A percentile compares a stretch with the other conserved stretches of the same genome.
Evolutionary conservation across 1,140 invertebrate species (phyloP).

Genomic region (Drosophila nebulosa): DNA sequence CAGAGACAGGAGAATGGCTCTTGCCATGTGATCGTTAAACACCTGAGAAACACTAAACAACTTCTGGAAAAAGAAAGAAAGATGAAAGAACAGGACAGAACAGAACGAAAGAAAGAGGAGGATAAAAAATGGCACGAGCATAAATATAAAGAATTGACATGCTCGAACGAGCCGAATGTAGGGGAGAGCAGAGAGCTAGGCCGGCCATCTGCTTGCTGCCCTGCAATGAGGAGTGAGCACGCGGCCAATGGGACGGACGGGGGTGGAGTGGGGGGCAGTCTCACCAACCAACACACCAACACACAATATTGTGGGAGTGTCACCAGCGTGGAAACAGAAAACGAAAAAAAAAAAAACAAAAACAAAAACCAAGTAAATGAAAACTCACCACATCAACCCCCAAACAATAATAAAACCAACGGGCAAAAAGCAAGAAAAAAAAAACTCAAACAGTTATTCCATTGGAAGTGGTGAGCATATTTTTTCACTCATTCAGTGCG

Average conservation of each 20-base stretch:
- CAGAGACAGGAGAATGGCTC: conserved; percentile 12
- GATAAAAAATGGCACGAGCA: neutral
- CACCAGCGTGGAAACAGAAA: conserved; percentile 22
- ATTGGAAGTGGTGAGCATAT: conserved; percentile 51
- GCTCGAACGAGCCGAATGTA: neutral
- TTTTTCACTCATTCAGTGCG: conserved; percentile 33
- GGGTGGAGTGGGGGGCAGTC: neutral
- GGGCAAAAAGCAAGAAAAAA: conserved; percentile 31
- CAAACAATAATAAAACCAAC: conserved; percentile 1
- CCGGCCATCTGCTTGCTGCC: neutral
- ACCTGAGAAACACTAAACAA: conserved; percentile 9
- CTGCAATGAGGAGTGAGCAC: neutral
- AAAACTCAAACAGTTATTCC: conserved; percentile 56
- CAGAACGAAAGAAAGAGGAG: neutral
- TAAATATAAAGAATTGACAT: neutral
- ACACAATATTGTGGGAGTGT: conserved; percentile 55
- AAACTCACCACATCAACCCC: conserved; percentile 14
- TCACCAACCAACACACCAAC: conserved; percentile 29
- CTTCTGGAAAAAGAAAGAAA: neutral
- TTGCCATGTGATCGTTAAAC: neutral
- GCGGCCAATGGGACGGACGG: neutral
- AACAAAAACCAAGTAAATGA: neutral
- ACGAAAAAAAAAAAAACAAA: conserved; percentile 10
- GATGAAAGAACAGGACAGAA: neutral
- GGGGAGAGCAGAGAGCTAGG: neutral